phyloP scores from a whole-genome alignment of 1,140 invertebrate species.

The Drosophila ironensis region DNA sequence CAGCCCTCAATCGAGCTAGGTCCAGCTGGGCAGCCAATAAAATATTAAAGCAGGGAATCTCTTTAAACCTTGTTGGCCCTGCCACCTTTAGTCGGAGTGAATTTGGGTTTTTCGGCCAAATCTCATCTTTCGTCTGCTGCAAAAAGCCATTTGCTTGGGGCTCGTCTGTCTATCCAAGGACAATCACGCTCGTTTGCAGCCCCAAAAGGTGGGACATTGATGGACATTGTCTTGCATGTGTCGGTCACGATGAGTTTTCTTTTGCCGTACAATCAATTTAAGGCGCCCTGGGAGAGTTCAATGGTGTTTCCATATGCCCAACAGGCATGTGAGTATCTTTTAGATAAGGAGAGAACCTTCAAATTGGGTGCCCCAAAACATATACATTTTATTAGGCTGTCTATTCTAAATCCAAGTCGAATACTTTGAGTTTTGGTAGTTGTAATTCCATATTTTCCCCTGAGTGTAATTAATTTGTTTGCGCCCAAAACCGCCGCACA shows the following conservation, averaged over 20 bases:
- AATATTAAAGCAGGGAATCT: neutral
- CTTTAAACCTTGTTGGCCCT: constrained; percentile 1
- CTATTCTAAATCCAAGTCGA: too few relatives aligned
- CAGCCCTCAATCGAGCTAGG: too few relatives aligned
- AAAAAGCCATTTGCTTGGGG: constrained; percentile 10
- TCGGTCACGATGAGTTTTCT: constrained; percentile 5
- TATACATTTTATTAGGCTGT: too few relatives aligned
- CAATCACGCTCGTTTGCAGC: constrained; percentile 6
- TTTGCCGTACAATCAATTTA: neutral
- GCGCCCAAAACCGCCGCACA: neutral
- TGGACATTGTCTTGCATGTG: constrained; percentile 36
- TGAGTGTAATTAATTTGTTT: constrained; percentile 2
- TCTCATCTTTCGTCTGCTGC: neutral
- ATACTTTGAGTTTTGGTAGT: too few relatives aligned
- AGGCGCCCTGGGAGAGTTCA: neutral
- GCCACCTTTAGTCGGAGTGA: constrained; percentile 1
- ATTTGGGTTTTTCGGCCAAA: neutral
- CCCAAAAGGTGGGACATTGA: constrained; percentile 24
- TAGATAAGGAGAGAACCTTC: too few relatives aligned
- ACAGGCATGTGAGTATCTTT: too few relatives aligned
- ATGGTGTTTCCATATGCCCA: too few relatives aligned
- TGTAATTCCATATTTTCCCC: too few relatives aligned
- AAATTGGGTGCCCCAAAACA: too few relatives aligned
- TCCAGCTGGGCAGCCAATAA: too few relatives aligned
- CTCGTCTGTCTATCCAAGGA: neutral